Base-by-base conservation (phyloP, 2,113 vertebrate species). In the Mungos mungo region DNA sequence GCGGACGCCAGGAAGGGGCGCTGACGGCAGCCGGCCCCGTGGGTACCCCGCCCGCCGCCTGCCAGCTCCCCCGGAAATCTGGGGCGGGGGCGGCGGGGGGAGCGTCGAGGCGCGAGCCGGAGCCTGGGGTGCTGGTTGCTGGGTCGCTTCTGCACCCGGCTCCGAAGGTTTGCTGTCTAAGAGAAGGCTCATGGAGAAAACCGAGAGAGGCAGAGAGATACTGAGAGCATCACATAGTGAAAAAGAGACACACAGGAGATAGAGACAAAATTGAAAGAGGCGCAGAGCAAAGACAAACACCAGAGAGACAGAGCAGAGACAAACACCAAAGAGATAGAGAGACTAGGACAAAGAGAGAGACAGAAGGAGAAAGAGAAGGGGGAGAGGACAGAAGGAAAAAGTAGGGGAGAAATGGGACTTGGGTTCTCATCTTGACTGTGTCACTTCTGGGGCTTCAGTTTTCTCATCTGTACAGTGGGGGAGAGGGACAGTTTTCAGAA, bases 1-100 rank as follows among this genome's bases (percentile, higher is more conserved):
- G 74, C 76, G 45, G 88, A 38, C 74, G 25, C 54, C 31, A 13
- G 72, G 69, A 52, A 85, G 82, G 82, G 94, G 93, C 33, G 89
- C 94, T 97, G 97, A 97, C 94, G 96, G 96, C 96, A 98, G 94
- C 74, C 1, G 29, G 79, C 90, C 80, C 76, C 69, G 27, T 7
- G 52, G 92, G 85, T 31, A 85, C 94, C 69, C 71, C 57, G 77
- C 93, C 74, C 27, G 54, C n/a, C 71, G 77, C 87, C 71, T 27
- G 41, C 41, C 31, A 0, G 54, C 90, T 50, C 79, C 66, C 23
- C 97, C 96, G 97, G 97, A 97, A 98, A 84, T 13, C 52, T 81
- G 87, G 71, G 89, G 82, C 80, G 27, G 91, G 90, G 84, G 54
- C 31, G 14, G 72, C 21, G 47, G 23, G 31, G 38, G 4, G 25